These are phyloP conservation scores for Alosa sapidissima DNA, from an alignment of 2,797 vertebrate species.

Conservation along the genomic window DNA sequence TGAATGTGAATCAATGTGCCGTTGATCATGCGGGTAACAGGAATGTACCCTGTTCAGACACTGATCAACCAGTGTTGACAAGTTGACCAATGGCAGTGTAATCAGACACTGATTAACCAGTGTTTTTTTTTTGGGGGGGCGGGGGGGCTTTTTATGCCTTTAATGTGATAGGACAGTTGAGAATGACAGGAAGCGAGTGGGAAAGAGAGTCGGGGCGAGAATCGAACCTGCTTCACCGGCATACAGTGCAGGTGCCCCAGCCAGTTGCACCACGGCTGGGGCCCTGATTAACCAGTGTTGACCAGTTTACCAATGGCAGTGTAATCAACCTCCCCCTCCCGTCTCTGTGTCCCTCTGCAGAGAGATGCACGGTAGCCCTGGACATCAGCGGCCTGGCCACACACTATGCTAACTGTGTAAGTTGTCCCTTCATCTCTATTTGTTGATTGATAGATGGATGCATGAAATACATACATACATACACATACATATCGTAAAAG, in stretches of 20 bases:
- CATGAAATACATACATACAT: no score
- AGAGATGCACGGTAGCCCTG: not conserved
- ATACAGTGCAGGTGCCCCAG: no score
- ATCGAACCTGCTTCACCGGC: no score
- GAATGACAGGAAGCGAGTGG: no score
- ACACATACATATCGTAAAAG: no score
- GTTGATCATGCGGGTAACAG: no score
- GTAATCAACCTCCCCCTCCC: not conserved
- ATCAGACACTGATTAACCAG: not conserved
- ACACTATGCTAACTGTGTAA: conserved; percentile 12
- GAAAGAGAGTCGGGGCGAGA: no score
- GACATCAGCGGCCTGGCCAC: not conserved
- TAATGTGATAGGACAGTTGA: no score
- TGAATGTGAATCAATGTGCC: not conserved
- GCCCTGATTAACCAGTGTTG: not conserved
- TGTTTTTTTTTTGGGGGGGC: not conserved
- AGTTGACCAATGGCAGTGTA: not conserved
- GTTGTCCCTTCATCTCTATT: not conserved
- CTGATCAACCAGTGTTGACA: not conserved
- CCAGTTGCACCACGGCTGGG: no score
- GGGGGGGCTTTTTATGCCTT: no score
- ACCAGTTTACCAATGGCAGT: not conserved
- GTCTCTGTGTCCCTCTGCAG: not conserved
- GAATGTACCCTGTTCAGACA: not conserved
- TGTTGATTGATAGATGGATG: no score